Evolutionary conservation across 2,888 invertebrate species (phyloP), one percentile per base, ranked within the genome.

Genomic region (Tetramorium bicarinatum): DNA sequence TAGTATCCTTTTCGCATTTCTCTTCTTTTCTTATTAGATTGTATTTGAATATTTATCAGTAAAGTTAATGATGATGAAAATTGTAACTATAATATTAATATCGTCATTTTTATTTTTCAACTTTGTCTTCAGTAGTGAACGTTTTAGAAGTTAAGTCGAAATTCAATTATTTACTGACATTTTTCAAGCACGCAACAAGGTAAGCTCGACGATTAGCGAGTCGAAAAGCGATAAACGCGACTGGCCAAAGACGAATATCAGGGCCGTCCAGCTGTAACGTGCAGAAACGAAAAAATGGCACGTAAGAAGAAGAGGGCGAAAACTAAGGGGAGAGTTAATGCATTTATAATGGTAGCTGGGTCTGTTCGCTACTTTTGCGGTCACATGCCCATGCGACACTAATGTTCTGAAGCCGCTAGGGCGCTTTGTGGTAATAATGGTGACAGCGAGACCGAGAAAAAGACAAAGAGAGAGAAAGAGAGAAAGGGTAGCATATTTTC

Each of bases 321-420:
- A 59, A 76, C 56, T 59, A 82, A 83, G 80, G 89, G 88, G 90
- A 87, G 89, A 91, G 91, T 93, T 94, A 94, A 94, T 94, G 94
- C 92, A 93, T 94, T 94, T 94, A 92, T 94, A 93, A 94, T 94
- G 92, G 93, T 89, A 87, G 88, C 87, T 85, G 87, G 90, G 91
- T 91, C 92, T 91, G 92, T 88, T 90, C 88, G 90, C 90, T 88
- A 91, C 90, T 89, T 91, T 90, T 91, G 93, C 90, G 92, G 92
- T 92, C 90, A 87, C 88, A 75, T 86, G 89, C 84, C 86, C 84
- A 86, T 91, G 91, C 91, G 92, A 89, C 90, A 89, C 89, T 92
- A 92, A 92, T 92, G 88, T 87, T 84, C 77, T 85, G 87, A 87
- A 85, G 88, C 88, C 83, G 84, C 71, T 82, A 83, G 84, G 84